Base-by-base conservation (phyloP, 2,888 invertebrate genomes). In the Drosophila ustulata region DNA sequence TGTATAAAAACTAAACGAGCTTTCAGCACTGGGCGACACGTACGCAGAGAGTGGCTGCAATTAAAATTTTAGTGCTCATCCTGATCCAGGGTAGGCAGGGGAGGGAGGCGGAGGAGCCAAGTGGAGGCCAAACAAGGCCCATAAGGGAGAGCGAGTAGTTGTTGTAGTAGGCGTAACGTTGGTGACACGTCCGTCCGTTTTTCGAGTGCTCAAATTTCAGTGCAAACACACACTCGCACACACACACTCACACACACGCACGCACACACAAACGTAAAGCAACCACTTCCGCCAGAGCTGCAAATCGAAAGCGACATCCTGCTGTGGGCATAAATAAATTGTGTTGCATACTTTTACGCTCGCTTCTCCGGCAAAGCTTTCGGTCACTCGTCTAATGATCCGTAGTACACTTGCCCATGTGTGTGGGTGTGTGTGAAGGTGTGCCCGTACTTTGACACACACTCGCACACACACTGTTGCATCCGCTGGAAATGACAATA, bases 1-100 rank as follows among this genome's bases (percentile, higher is more conserved):
- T 30, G 51, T 7, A 87, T 84, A 84, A 84, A 87, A 88, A 80
- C 73, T 73, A 88, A 88, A 82, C 88, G 86, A 82, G 80, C 80
- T 82, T 73, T 67, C 80, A 70, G 68, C 68, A 51, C 62, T 53
- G 72, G 57, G 57, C 72, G 58, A 67, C 86, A 88, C 83, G 88
- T 88, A 80, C 86, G 61, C 67, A 51, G 67, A 62, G 79, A 82
- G 77, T 84, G 59, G 67, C 86, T 83, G 84, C 89, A 85, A 85
- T 85, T 85, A 85, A 85, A 88, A 86, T 88, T 83, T 83, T 81
- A 88, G 70, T 86, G 79, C 68, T 76, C 51, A 53, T 49, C 66
- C 59, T 62, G 63, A 37, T 13, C 55, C 47, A 39, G 56, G 30
- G 49, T 28, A 5, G 4, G 26, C 5, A 5, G 18, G 46, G 11